Conservation (phyloP, 2,888 invertebrate species). For the Galerucella calmariensis region DNA sequence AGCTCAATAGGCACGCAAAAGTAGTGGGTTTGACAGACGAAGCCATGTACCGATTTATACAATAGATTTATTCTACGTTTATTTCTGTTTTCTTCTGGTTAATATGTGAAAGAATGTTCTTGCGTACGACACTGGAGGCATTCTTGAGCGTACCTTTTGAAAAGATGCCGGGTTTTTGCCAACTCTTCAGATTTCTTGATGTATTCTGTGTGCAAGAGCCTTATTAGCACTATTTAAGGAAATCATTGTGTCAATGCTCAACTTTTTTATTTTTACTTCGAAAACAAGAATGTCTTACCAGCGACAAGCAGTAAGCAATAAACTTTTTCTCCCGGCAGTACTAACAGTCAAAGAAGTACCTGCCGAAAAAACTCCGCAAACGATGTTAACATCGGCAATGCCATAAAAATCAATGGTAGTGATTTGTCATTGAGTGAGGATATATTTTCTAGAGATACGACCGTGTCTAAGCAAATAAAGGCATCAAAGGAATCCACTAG, state of each 20-base stretch:
- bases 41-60: no score
- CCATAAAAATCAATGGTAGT: conserved; percentile 55
- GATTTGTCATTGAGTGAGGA: conserved; percentile 52
- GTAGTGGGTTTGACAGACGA: no score
- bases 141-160: conserved; percentile 56
- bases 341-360: conserved; percentile 32
- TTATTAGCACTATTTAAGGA: conserved; percentile 62
- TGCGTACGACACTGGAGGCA: conserved; percentile 41
- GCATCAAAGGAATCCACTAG: conserved; percentile 45
- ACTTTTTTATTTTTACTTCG: conserved; percentile 53
- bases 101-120: no score
- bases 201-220: conserved; percentile 59
- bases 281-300: conserved; percentile 56
- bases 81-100: no score
- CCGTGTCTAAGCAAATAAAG: conserved; percentile 46
- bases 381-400: conserved; percentile 50
- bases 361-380: conserved; percentile 46
- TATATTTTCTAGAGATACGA: conserved; percentile 37
- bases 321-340: conserved; percentile 49
- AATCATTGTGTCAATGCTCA: conserved; percentile 59
- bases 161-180: conserved; percentile 58
- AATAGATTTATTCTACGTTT: no score
- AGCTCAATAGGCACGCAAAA: no score
- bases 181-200: conserved; percentile 59
- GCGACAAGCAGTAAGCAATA: conserved; percentile 55